A percentile compares a stretch with the other conserved stretches of the same genome.
phyloP scores from a whole-genome alignment of 2,888 invertebrate genomes.

The Gerris lacustris region DNA sequence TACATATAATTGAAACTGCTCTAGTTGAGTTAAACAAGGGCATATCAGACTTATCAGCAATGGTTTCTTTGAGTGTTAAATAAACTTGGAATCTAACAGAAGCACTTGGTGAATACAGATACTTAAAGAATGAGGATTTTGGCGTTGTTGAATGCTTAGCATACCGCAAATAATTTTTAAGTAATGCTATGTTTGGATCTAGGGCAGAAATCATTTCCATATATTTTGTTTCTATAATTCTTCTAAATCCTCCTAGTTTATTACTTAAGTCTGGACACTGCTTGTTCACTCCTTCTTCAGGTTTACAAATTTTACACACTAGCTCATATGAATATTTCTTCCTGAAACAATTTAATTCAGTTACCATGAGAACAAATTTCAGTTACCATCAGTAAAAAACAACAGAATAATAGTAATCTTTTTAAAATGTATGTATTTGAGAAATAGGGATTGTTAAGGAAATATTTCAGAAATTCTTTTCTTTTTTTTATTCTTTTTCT shows the following conservation, averaged over 20 bases:
- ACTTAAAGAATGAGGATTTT: neutral
- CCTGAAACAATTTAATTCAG: neutral
- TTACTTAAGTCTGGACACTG: neutral
- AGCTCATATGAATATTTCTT: neutral
- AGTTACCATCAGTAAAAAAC: neutral
- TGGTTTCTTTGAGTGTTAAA: neutral
- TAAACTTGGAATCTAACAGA: neutral
- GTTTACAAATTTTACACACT: neutral
- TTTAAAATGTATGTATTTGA: neutral
- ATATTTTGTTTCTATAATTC: neutral
- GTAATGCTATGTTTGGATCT: neutral
- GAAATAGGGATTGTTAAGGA: neutral
- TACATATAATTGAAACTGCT: neutral
- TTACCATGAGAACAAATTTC: neutral
- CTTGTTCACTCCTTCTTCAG: neutral
- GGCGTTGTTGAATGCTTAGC: neutral
- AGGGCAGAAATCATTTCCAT: neutral
- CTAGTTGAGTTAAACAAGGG: neutral
- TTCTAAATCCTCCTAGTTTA: neutral
- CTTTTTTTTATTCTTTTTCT: no score
- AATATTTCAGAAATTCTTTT: no score
- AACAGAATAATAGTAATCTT: neutral
- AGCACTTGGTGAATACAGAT: neutral
- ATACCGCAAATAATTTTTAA: neutral
- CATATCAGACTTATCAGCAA: neutral